A percentile compares a stretch with the other conserved stretches of the same genome.
These are phyloP conservation scores for Papilio polytes DNA, from an alignment of 1,140 invertebrate species.

Conservation along the genomic window DNA sequence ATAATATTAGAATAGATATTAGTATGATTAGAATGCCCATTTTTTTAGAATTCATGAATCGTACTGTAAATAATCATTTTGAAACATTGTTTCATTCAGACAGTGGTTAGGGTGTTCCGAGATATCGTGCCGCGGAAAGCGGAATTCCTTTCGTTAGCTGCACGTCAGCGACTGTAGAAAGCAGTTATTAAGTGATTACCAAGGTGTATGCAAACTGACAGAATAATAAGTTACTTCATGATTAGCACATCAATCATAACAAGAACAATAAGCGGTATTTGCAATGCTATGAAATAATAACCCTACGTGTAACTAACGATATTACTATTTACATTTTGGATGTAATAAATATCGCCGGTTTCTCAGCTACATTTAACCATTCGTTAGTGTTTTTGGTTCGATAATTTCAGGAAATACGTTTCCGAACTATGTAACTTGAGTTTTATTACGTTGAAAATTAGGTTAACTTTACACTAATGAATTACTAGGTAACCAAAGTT, in stretches of 20 bases:
- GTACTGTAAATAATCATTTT: background rate
- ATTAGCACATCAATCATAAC: slow-evolving; percentile 32
- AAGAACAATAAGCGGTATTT: slow-evolving; percentile 3
- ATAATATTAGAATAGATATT: no score
- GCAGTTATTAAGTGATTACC: slow-evolving; percentile 32
- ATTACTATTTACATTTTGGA: background rate
- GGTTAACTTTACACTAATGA: no score
- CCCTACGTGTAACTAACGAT: background rate
- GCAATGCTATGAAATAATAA: slow-evolving; percentile 9
- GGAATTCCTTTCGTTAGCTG: slow-evolving; percentile 24
- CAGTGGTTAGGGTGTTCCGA: background rate
- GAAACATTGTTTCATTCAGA: background rate
- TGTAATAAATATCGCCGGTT: no score
- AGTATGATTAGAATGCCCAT: no score
- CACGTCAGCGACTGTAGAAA: slow-evolving; percentile 32
- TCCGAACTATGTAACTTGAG: no score
- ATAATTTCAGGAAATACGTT: no score
- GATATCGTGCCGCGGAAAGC: slow-evolving; percentile 13
- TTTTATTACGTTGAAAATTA: no score
- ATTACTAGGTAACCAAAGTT: no score
- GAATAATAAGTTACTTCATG: slow-evolving; percentile 29
- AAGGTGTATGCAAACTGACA: slow-evolving; percentile 26
- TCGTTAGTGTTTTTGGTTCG: no score
- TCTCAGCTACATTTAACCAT: no score
- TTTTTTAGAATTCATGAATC: background rate